Conservation (phyloP, 1,140 invertebrate genomes). For the Caenorhabditis remanei region DNA sequence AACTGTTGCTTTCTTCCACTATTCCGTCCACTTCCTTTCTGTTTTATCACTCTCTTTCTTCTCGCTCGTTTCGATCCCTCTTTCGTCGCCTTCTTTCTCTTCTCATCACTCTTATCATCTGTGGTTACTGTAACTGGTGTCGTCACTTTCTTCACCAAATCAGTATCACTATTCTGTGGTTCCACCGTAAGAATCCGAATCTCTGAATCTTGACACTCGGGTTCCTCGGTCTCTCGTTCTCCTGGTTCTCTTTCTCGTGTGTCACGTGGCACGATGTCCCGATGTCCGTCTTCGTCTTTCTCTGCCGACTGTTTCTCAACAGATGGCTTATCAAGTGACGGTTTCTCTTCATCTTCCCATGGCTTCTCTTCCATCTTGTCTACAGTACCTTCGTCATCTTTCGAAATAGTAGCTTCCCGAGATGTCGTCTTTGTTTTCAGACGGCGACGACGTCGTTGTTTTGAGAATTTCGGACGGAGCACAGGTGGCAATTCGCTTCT, state of each 20-base stretch:
- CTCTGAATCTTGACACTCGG: not conserved
- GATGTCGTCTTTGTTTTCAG: not conserved
- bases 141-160: not conserved
- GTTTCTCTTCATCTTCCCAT: slow-evolving; percentile 16
- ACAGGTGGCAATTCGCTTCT: slow-evolving; percentile 24
- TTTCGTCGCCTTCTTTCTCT: not conserved
- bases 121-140: not conserved
- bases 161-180: not conserved
- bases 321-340: not conserved
- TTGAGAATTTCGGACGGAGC: slow-evolving; percentile 13
- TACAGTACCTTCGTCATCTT: not conserved
- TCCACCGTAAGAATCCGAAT: not conserved
- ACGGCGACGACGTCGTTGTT: not conserved
- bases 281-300: not conserved
- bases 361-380: not conserved
- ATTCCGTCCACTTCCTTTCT: not conserved
- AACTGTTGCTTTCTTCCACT: not conserved
- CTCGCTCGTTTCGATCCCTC: not conserved
- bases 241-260: not conserved
- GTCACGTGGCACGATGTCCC: not conserved
- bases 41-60: not conserved
- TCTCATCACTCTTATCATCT: slow-evolving; percentile 18
- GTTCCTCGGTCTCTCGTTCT: slow-evolving; percentile 12
- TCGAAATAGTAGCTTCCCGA: not conserved
- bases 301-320: not conserved